Evolutionary conservation across 2,113 vertebrate species (phyloP), one percentile per base, ranked within the genome.

Genomic region (Ifrita kowaldi): DNA sequence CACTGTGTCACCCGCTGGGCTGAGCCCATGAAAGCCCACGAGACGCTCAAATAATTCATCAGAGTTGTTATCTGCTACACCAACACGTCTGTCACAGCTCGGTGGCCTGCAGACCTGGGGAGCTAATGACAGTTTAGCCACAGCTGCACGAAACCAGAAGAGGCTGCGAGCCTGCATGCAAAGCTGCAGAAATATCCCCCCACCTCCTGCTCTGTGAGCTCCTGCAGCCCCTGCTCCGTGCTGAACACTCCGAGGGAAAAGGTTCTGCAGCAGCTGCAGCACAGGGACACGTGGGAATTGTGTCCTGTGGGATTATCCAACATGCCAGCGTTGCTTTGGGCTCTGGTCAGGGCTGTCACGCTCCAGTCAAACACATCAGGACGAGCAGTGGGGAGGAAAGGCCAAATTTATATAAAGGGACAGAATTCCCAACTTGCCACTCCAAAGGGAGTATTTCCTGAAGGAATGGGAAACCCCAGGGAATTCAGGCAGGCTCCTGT

Each of bases 241-340:
- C 74, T 41, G 27, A 17, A 2, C 9, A 1, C 12, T 6, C 26
- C 4, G 42, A 30, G 22, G 19, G 37, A 5, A 11, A 22, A 44
- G n/a, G 7, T 11, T 7, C 65, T 92, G 65, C 53, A 49, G 71
- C 44, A 19, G 30, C 55, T 55, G 79, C n/a, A 27, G 56, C 32
- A 3, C 13, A 16, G 37, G 47, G n/a, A 41, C 24, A 21, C 0
- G 0, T 0, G 6, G 62, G 42, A 8, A 55, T 49, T 22, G 32
- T 3, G 23, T 42, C 35, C 32, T 0, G 0, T 2, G 16, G 55
- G 60, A 33, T 68, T 37, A 16, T 44, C 87, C 79, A 59, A 0
- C 18, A 23, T 2, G 1, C 39, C n/a, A 20, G 60, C 8, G 30
- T 1, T 33, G 27, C 11, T n/a, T 6, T 81, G 74, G 81, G 8